A percentile compares a stretch with the other conserved stretches of the same genome.
Evolutionary conservation across 2,113 vertebrate species (phyloP).

Genomic region (Nyctereutes procyonoides): DNA sequence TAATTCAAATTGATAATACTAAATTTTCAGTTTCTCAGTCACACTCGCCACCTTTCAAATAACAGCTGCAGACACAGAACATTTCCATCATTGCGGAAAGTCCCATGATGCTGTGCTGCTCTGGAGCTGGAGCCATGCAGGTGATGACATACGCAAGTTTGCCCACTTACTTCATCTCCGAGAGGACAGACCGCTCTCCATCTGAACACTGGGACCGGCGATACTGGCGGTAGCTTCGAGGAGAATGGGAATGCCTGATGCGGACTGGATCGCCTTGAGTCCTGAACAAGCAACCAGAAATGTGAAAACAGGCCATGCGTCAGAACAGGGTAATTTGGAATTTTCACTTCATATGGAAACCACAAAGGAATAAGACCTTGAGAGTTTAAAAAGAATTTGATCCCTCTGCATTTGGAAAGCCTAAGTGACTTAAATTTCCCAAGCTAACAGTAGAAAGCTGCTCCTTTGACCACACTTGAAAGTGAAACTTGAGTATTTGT

Average conservation of each 20-base stretch:
- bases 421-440: background rate
- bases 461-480: background rate
- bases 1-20: background rate
- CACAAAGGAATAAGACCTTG: background rate
- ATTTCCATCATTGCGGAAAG: background rate
- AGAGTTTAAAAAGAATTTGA: background rate
- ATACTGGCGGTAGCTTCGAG: constrained; percentile 92
- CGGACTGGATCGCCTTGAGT: constrained; percentile 93
- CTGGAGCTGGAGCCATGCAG: background rate
- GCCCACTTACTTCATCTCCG: constrained; percentile 92
- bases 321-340: background rate
- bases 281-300: constrained; percentile 81
- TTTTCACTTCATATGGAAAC: background rate
- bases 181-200: constrained; percentile 93
- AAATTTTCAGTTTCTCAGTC: background rate
- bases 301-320: background rate
- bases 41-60: background rate
- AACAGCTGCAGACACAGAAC: background rate
- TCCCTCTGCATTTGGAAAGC: background rate
- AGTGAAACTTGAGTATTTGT: background rate
- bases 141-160: accelerated
- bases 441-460: background rate
- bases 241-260: constrained; percentile 93
- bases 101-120: accelerated
- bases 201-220: constrained; percentile 93